A percentile compares a stretch with the other conserved stretches of the same genome.
phyloP scores from a whole-genome alignment of 2,888 invertebrate genomes.

The Agonopterix arenella region DNA sequence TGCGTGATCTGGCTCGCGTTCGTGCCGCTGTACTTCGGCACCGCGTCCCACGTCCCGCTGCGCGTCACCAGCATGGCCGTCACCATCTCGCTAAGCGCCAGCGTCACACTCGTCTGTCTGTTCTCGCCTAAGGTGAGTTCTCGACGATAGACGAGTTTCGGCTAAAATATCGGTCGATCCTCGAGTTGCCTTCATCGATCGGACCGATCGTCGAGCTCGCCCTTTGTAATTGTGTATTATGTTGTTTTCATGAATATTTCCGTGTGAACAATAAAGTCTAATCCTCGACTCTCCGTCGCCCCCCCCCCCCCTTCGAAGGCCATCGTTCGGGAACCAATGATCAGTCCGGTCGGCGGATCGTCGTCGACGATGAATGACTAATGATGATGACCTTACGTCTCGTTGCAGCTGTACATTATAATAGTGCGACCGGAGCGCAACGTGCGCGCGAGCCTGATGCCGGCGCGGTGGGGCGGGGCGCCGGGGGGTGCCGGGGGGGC shows the following conservation, averaged over 20 bases:
- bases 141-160: constrained; percentile 92
- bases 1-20: constrained; percentile 99
- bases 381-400: neutral
- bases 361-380: no score
- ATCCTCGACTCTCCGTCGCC: neutral
- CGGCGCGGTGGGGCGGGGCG: constrained; percentile 42
- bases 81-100: constrained; percentile 95
- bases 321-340: no score
- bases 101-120: constrained; percentile 94
- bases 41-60: constrained; percentile 93
- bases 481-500: constrained; percentile 51
- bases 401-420: constrained; percentile 52
- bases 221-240: no score
- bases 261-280: no score
- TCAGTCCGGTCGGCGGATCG: no score
- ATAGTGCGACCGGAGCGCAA: constrained; percentile 57
- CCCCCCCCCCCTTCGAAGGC: neutral
- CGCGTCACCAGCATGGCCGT: constrained; percentile 97
- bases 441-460: constrained; percentile 53
- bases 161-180: constrained; percentile 96
- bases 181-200: constrained; percentile 93
- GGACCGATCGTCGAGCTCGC: constrained; percentile 92
- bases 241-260: no score
- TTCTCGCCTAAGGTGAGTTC: constrained; percentile 94
- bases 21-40: constrained; percentile 97